Evolutionary conservation across 2,797 vertebrate species (phyloP), one percentile per base, ranked within the genome.

Genomic region (Sylvilagus floridanus): DNA sequence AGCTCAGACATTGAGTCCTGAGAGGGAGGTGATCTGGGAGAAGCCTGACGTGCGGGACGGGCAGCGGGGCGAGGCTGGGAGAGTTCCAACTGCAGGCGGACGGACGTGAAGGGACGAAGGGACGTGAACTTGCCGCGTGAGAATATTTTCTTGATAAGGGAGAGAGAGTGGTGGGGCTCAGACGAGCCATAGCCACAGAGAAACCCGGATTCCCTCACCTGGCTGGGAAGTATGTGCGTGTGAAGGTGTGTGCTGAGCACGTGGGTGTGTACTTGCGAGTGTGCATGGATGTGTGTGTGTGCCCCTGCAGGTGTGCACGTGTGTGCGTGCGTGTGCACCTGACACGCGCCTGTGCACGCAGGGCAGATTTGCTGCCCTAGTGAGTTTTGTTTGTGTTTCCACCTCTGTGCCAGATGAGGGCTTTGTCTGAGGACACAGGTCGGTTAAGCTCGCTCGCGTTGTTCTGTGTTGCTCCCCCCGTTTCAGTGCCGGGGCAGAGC

Each of bases 41-140:
- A 14, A 77, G 65, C 21, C 37, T 24, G 78, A 32, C 14, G 13
- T 7, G 77, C 10, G 1, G 82, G 57, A 13, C 24, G 4, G 0
- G 0, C 1, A 42, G 30, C 9, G 22, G 0, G 10, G 60, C 0
- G 1, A 52, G 32, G 37, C 1, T 54, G 32, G n/a, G 11, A 19
- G 66, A 35, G 71, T 17, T 4, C 35, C 10, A 19, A 10, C 21
- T 35, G 35, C 35, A 4, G 37, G 37, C 37, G 37, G 37, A 37
- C 1, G 28, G 19, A 60, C 3, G 16, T 1, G 37, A 22, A 62
- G 84, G 19, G 65, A 21, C 10, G 37, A 22, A 62, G 84, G 19
- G 65, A 21, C 10, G 0, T 5, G 50, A 26, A 7, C n/a, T 17
- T 32, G 8, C 47, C 75, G 42, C 11, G 47, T 54, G 57, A 65